Evolutionary conservation across 35 echinoderm and acorn worm genomes (phyloP).

Genomic region (Apostichopus japonicus): DNA sequence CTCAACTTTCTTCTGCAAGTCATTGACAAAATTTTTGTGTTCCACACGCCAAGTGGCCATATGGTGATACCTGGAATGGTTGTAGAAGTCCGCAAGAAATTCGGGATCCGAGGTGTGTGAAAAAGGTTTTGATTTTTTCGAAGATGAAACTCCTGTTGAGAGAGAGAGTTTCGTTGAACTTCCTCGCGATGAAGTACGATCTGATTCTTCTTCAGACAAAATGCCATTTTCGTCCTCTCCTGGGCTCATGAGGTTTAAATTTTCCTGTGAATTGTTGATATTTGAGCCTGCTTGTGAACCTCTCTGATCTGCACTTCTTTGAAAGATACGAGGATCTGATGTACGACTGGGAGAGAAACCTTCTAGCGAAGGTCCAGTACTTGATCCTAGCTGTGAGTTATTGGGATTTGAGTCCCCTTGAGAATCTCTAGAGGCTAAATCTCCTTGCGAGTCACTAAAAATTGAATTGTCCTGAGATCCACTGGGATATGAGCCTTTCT

Average conservation of each 20-base stretch:
- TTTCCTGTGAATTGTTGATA: background rate
- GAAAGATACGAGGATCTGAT: background rate
- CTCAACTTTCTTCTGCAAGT: slow-evolving; percentile 68
- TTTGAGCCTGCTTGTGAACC: background rate
- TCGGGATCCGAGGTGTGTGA: background rate
- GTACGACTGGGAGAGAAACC: background rate
- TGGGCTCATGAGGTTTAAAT: background rate
- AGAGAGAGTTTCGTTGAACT: background rate
- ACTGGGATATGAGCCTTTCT: background rate
- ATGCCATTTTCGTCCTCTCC: background rate
- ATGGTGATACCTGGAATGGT: slow-evolving; percentile 25
- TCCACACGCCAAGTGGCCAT: slow-evolving; percentile 89
- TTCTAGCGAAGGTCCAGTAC: background rate
- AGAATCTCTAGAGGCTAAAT: background rate
- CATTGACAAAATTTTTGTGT: slow-evolving; percentile 76
- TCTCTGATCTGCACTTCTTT: background rate
- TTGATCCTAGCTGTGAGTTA: background rate
- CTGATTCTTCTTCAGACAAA: background rate
- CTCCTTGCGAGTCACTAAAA: background rate
- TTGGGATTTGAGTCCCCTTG: background rate
- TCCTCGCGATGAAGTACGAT: background rate
- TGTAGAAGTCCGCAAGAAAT: slow-evolving; percentile 22
- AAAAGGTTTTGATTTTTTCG: background rate
- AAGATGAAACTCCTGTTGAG: too few species aligned
- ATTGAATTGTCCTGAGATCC: background rate